phyloP scores from a whole-genome alignment of 2,888 invertebrate genomes.

The Zygothrica quintamaculata region DNA sequence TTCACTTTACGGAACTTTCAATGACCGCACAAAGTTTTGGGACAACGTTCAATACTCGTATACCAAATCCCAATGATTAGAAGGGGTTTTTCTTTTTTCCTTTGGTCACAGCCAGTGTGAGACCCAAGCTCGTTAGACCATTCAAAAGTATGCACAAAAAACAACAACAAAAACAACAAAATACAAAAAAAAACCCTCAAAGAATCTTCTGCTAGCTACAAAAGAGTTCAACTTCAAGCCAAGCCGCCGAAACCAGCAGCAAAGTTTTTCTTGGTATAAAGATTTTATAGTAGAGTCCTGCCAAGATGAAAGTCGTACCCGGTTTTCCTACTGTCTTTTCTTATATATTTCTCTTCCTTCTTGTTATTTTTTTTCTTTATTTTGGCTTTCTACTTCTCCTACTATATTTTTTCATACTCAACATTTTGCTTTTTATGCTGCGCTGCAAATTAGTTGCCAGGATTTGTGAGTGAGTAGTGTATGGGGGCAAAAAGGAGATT shows the following conservation, averaged over 20 bases:
- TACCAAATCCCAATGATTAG: slow-evolving; percentile 75
- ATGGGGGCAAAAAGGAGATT: slow-evolving; percentile 4
- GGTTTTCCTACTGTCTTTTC: no score
- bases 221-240: slow-evolving; percentile 3
- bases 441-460: slow-evolving; percentile 71
- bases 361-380: slow-evolving; percentile 30
- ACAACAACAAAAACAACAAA: slow-evolving; percentile 18
- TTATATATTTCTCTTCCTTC: slow-evolving; percentile 4
- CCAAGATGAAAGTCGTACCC: slow-evolving; percentile 60
- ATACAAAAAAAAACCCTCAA: slow-evolving; percentile 53
- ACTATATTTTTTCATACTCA: no score
- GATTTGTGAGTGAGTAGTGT: slow-evolving; percentile 17
- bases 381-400: slow-evolving; percentile 17
- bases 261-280: slow-evolving; percentile 59
- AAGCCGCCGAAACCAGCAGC: slow-evolving; percentile 31
- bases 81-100: slow-evolving; percentile 34
- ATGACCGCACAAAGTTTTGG: slow-evolving; percentile 75
- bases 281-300: no score
- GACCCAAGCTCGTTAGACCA: slow-evolving; percentile 67
- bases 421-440: slow-evolving; percentile 64
- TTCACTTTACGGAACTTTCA: slow-evolving; percentile 49
- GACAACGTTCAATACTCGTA: slow-evolving; percentile 65
- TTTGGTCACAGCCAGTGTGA: slow-evolving; percentile 21
- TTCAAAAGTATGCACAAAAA: slow-evolving; percentile 65
- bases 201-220: slow-evolving; percentile 35